Evolutionary conservation across 1,140 invertebrate genomes (phyloP).

Genomic region (Helicorthomorpha holstii): DNA sequence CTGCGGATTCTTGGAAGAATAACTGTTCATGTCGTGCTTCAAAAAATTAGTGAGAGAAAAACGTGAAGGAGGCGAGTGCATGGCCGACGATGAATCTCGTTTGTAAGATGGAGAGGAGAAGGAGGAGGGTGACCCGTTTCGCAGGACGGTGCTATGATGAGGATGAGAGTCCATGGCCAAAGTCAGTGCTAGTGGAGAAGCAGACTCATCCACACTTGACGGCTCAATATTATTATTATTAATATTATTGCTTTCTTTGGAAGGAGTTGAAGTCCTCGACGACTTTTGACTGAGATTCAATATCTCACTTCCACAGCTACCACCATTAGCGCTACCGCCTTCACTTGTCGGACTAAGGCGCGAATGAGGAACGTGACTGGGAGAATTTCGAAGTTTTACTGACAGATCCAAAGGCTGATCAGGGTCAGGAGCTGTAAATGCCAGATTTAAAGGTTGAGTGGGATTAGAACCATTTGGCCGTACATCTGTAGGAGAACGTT

Average conservation of each 20-base stretch:
- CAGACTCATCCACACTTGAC: background rate
- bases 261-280: slow-evolving; percentile 40
- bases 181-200: background rate
- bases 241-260: slow-evolving; percentile 19
- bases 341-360: slow-evolving; percentile 19
- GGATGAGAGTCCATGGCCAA: background rate
- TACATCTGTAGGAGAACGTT: slow-evolving; percentile 10
- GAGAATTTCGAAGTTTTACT: slow-evolving; percentile 20
- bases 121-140: background rate
- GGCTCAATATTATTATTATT: slow-evolving; percentile 1
- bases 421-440: background rate
- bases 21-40: too few relatives aligned
- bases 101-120: background rate
- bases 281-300: slow-evolving; percentile 51
- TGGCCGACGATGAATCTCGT: background rate
- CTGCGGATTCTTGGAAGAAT: too few relatives aligned
- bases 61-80: too few relatives aligned
- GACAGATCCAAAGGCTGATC: slow-evolving; percentile 18
- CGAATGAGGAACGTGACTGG: slow-evolving; percentile 14
- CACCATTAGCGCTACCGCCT: slow-evolving; percentile 13
- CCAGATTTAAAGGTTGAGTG: background rate
- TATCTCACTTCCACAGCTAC: slow-evolving; percentile 40
- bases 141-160: background rate
- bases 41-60: too few relatives aligned
- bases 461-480: slow-evolving; percentile 8